Conservation (phyloP, 2,888 invertebrate genomes). For the Lordiphosa andalusiaca region DNA sequence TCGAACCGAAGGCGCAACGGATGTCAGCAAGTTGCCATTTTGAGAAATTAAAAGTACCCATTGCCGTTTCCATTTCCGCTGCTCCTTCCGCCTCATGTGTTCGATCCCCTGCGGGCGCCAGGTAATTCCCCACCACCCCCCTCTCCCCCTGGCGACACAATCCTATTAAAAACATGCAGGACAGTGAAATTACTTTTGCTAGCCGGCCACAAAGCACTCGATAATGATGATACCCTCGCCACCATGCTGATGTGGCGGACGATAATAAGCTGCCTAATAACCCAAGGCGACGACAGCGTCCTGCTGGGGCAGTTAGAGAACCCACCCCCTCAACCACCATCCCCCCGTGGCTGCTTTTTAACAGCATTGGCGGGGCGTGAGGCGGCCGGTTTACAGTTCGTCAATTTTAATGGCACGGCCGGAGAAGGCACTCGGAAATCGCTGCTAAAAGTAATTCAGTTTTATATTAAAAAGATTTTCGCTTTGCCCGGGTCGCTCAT, state of each 20-base stretch:
- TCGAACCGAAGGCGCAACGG: slow-evolving; percentile 65
- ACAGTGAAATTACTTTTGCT: slow-evolving; percentile 20
- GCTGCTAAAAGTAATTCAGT: slow-evolving; percentile 73
- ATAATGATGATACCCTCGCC: slow-evolving; percentile 56
- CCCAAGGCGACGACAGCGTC: slow-evolving; percentile 50
- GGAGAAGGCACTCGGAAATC: slow-evolving; percentile 57
- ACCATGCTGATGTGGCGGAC: slow-evolving; percentile 41
- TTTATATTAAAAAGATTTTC: slow-evolving; percentile 72
- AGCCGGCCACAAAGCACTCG: slow-evolving; percentile 65
- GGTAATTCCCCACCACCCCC: slow-evolving; percentile 70
- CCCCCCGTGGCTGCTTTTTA: slow-evolving; percentile 1
- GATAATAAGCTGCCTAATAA: slow-evolving; percentile 75
- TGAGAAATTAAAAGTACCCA: slow-evolving; percentile 74
- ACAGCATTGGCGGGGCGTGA: slow-evolving; percentile 19
- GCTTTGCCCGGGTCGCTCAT: slow-evolving; percentile 46
- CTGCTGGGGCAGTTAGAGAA: slow-evolving; percentile 38
- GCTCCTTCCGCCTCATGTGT: slow-evolving; percentile 15
- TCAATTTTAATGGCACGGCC: slow-evolving; percentile 71
- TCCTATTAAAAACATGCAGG: slow-evolving; percentile 56
- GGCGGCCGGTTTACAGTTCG: slow-evolving; percentile 66
- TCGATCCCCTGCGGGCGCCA: slow-evolving; percentile 37
- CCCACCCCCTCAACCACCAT: no score
- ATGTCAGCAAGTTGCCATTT: slow-evolving; percentile 74
- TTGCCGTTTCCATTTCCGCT: slow-evolving; percentile 70
- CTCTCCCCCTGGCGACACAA: no score